Base-by-base conservation (phyloP, 2,113 vertebrate genomes). In the Hucho hucho region DNA sequence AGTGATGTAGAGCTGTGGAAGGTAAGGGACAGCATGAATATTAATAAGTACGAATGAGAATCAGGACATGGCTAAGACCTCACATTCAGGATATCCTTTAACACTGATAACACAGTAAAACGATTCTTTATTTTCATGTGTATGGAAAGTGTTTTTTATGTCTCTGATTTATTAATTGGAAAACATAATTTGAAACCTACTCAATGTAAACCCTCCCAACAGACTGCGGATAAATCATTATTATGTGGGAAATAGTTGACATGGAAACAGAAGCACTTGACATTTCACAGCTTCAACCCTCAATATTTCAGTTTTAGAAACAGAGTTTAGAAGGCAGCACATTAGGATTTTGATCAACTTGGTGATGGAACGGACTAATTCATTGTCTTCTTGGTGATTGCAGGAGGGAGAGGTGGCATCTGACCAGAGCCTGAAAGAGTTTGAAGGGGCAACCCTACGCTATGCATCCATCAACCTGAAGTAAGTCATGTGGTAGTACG, bases 1-100 rank as follows among this genome's bases (percentile, higher is more conserved):
- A 88, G 87, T 1, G 90, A 95, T 49, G 92, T 88, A 20, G 92
- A 94, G 24, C 84, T 93, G 70, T 97, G 96, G 96, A 96, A 94
- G 93, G 96, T 95, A 79, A 82, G 89, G 22, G 58, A 1, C 20
- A 22, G n/a, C 16, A 7, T 53, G 4, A 4, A 53, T 18, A 53
- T 53, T 18, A 53, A 11, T 43, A 43, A 20, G n/a, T 61, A 9
- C 58, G 9, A 61, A 61, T 61, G n/a, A n/a, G n/a, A 61, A 61
- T 61, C 13, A 24, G 6, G n/a, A n/a, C 16, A 61, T 61, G 18
- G n/a, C n/a, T 6, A 61, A 61, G n/a, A 1, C 58, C n/a, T 22
- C 18, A n/a, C 18, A 56, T 56, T 20, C 20, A 20, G 14, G 4
- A 56, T 56, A 20, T 56, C 53, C 53, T 18, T 61, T 61, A 43